A percentile compares a stretch with the other conserved stretches of the same genome.
These are phyloP conservation scores for Sphecodes monilicornis DNA, from an alignment of 2,888 invertebrate genomes.

Conservation along the genomic window DNA sequence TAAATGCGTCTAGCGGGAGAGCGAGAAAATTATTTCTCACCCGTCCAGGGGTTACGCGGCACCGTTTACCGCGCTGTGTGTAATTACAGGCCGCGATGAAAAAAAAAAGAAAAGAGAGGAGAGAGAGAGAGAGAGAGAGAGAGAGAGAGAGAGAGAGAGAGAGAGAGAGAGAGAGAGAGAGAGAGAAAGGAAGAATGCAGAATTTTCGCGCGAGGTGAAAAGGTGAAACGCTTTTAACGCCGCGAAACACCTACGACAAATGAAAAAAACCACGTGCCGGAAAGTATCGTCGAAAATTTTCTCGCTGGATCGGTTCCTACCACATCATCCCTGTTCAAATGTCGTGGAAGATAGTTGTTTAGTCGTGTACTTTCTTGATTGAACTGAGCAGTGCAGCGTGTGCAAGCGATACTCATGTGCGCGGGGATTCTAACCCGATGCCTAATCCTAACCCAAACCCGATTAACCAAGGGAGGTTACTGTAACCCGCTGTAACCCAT, in stretches of 20 bases:
- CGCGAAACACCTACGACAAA: background rate
- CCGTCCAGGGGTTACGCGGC: constrained; percentile 10
- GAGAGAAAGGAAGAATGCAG: no score
- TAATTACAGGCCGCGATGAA: constrained; percentile 26
- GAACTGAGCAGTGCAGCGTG: no score
- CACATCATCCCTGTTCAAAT: no score
- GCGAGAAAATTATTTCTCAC: constrained; percentile 39
- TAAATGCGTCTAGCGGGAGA: constrained; percentile 23
- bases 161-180: background rate
- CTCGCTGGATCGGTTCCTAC: background rate
- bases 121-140: background rate
- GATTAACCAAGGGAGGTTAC: no score
- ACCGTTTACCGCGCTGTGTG: constrained; percentile 13
- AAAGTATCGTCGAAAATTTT: background rate
- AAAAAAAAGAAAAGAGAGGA: background rate
- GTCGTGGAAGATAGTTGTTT: background rate
- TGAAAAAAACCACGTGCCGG: background rate
- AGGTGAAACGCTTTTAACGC: background rate
- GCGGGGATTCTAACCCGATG: no score
- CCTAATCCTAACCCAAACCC: no score
- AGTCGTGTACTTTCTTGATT: no score
- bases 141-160: background rate
- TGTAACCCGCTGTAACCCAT: no score
- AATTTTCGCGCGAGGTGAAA: constrained; percentile 22
- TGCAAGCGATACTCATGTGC: no score